phyloP scores from a whole-genome alignment of 2,797 vertebrate genomes.

The Neomorphus geoffroyi region DNA sequence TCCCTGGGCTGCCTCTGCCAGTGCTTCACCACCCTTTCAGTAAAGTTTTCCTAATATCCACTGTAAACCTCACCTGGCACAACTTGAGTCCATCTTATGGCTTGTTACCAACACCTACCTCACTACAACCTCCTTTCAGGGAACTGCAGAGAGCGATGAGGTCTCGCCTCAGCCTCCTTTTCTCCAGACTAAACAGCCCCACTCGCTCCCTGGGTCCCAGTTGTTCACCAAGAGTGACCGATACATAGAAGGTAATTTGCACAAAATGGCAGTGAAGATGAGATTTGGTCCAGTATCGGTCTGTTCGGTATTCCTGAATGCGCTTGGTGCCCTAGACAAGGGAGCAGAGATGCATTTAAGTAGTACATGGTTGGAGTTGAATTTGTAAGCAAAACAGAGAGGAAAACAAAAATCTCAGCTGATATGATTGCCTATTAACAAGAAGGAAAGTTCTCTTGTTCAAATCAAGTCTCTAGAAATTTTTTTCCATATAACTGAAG shows the following conservation, averaged over 20 bases:
- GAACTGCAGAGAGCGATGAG: no score
- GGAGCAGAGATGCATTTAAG: background rate
- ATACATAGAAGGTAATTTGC: background rate
- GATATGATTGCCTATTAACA: background rate
- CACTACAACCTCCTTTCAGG: no score
- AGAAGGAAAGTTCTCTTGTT: background rate
- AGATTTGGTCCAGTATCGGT: background rate
- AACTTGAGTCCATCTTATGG: no score
- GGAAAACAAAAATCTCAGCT: background rate
- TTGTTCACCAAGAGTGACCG: background rate
- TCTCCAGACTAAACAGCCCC: no score
- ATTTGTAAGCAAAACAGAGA: background rate
- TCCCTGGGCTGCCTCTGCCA: no score
- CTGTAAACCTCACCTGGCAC: no score
- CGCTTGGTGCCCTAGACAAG: background rate
- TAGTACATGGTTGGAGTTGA: background rate
- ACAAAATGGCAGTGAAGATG: accelerated
- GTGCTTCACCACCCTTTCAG: no score
- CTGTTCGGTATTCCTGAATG: background rate
- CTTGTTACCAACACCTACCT: no score
- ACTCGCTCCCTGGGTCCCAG: background rate
- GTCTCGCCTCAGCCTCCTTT: no score
- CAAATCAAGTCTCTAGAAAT: background rate
- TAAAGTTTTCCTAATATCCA: no score
- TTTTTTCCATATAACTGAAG: background rate